These are phyloP conservation scores for Lontra canadensis DNA, from an alignment of 2,113 vertebrate species.

Conservation along the genomic window DNA sequence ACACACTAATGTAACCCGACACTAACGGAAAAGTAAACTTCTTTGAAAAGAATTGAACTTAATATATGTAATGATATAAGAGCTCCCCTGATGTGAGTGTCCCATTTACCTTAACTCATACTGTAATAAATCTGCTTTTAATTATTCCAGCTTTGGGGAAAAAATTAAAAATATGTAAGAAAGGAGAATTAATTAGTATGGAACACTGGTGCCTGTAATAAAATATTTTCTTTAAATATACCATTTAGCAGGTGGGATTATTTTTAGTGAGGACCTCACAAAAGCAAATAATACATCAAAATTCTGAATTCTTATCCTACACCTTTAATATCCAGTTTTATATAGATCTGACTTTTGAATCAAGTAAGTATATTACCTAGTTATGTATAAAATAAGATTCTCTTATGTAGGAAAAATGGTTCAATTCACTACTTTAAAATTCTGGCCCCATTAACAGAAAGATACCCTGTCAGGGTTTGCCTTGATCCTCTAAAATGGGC, in stretches of 20 bases:
- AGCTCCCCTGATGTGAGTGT: not conserved
- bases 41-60: not conserved
- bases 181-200: not conserved
- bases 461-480: no score
- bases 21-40: not conserved
- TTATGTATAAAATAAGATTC: not conserved
- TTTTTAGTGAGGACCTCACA: not conserved
- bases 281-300: not conserved
- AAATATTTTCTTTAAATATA: not conserved
- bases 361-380: not conserved
- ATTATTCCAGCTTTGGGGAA: not conserved
- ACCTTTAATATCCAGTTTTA: not conserved
- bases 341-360: not conserved
- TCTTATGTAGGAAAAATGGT: not conserved
- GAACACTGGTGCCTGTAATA: not conserved
- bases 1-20: not conserved
- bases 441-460: not conserved
- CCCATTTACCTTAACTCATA: not conserved
- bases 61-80: not conserved
- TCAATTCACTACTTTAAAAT: not conserved
- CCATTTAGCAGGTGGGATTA: not conserved
- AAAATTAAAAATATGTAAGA: not conserved
- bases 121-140: not conserved
- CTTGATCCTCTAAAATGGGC: not conserved
- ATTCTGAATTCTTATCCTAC: not conserved